Percentiles rank a stretch among this genome's conserved stretches.
phyloP scores from a whole-genome alignment of 2,113 vertebrate species.

The Tyrannus savana region DNA sequence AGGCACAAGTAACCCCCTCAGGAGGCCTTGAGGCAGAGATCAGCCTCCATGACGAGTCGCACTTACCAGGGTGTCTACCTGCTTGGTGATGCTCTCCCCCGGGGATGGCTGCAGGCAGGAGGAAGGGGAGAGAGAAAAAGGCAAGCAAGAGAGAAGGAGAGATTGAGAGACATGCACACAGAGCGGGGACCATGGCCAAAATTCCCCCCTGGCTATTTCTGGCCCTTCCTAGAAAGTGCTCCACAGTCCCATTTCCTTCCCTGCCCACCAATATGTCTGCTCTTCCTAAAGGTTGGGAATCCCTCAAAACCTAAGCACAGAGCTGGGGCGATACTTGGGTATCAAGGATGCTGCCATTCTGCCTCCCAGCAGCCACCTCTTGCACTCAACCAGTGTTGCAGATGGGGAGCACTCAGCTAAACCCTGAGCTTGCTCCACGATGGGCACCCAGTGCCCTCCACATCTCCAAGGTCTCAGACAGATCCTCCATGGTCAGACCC shows the following conservation, averaged over 20 bases:
- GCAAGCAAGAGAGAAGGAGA: background rate
- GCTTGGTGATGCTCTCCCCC: conserved; percentile 80
- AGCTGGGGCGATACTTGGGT: accelerated
- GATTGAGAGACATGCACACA: background rate
- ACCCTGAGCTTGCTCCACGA: background rate
- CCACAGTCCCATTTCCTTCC: background rate
- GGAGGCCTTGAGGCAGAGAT: background rate
- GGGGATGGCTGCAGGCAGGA: conserved; percentile 51
- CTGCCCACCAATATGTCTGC: background rate
- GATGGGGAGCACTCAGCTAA: background rate
- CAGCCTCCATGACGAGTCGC: accelerated
- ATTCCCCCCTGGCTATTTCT: conserved; percentile 2
- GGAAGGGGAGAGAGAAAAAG: background rate
- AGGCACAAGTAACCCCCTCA: background rate
- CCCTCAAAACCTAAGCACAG: background rate
- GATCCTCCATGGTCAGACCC: background rate
- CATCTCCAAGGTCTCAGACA: background rate
- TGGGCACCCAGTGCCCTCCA: accelerated
- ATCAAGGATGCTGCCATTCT: background rate
- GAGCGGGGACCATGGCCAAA: background rate
- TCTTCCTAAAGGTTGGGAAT: background rate
- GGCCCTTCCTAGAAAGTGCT: background rate
- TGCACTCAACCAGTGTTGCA: accelerated
- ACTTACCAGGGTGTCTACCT: conserved; percentile 86
- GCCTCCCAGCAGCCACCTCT: background rate